phyloP scores from a whole-genome alignment of 23 tunicate genomes.

The Oikopleura dioica region DNA sequence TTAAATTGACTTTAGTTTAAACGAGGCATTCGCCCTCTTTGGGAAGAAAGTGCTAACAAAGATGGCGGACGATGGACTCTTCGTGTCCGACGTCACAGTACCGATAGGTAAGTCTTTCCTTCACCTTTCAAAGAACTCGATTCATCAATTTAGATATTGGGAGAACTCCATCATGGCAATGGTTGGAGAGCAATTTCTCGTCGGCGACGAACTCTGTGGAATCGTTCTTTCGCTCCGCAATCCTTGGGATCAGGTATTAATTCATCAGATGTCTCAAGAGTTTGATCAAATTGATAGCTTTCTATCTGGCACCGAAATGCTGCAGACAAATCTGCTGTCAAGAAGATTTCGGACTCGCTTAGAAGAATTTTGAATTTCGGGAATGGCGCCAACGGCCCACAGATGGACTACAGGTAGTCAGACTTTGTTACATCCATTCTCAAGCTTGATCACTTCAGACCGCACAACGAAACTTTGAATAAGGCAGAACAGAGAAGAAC shows the following conservation, averaged over 20 bases:
- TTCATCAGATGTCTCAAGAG: not conserved
- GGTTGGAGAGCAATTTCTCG: constrained; percentile 96
- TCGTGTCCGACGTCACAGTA: constrained; percentile 45
- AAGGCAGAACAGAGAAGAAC: not conserved
- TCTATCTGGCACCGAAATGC: constrained; percentile 71
- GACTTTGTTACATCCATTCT: not conserved
- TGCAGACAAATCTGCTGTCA: constrained; percentile 29
- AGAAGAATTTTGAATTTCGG: constrained; percentile 47
- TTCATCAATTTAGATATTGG: too few relatives aligned
- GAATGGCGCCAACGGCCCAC: not conserved
- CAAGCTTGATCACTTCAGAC: not conserved
- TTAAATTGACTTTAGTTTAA: not conserved
- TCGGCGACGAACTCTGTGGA: constrained; percentile 96
- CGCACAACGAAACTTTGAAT: not conserved
- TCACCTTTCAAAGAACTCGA: too few relatives aligned
- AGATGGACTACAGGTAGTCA: not conserved
- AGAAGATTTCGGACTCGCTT: constrained; percentile 49
- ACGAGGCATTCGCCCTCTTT: constrained; percentile 1
- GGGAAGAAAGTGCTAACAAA: constrained; percentile 58
- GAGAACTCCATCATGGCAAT: constrained; percentile 80
- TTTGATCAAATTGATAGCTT: constrained; percentile 7
- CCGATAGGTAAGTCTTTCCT: too few relatives aligned
- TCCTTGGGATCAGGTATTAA: constrained; percentile 9
- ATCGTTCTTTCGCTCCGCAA: constrained; percentile 60
- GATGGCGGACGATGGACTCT: constrained; percentile 89